Conservation (phyloP, 2,797 vertebrate genomes). For the Cryptoblepharus egeriae region DNA sequence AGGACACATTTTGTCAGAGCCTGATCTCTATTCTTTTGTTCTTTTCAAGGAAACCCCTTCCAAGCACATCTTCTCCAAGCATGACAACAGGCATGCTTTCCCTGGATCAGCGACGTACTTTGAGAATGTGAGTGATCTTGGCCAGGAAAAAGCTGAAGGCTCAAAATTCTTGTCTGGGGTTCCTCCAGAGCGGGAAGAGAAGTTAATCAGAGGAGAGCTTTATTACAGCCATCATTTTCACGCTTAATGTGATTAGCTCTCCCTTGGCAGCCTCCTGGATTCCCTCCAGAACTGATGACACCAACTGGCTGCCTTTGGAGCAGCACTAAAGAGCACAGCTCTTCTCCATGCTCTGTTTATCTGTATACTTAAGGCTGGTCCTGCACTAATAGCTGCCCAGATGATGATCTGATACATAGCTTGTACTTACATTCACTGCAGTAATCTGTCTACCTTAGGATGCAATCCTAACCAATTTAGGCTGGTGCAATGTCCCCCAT, state of each 20-base stretch:
- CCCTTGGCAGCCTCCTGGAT: neutral
- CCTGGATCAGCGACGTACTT: constrained; percentile 39
- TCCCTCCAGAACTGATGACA: neutral
- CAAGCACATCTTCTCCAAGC: constrained; percentile 69
- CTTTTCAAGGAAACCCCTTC: constrained; percentile 36
- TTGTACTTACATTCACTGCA: too few species aligned
- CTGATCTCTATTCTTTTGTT: neutral
- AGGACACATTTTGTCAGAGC: neutral
- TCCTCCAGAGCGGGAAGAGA: neutral
- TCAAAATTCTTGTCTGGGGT: neutral
- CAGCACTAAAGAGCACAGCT: neutral
- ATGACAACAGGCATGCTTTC: constrained; percentile 72
- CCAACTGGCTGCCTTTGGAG: neutral
- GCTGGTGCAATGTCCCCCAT: too few species aligned
- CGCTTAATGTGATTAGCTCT: neutral
- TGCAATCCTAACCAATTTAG: too few species aligned
- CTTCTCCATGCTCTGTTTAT: neutral
- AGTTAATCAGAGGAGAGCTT: constrained; percentile 18
- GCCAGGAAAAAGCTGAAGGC: neutral
- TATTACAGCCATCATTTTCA: constrained; percentile 18
- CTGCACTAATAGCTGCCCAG: neutral
- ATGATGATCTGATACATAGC: neutral
- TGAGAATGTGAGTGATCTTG: constrained; percentile 65
- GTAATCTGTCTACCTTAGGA: too few species aligned
- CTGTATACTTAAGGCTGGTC: neutral